Evolutionary conservation across 2,888 invertebrate genomes (phyloP), one percentile per base, ranked within the genome.

Genomic region (Tuta absoluta): DNA sequence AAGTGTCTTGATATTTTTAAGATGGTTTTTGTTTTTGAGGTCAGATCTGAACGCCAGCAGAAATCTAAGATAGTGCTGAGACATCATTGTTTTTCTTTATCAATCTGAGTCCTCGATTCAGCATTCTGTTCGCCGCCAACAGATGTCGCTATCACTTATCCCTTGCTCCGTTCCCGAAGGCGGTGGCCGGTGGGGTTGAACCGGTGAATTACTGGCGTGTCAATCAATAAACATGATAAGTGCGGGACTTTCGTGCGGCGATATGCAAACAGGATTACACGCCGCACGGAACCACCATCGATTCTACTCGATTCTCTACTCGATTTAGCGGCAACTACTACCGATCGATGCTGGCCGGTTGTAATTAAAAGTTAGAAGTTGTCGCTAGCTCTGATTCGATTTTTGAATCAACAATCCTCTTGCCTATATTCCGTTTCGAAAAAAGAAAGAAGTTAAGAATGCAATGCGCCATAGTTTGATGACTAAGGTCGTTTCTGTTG

Each of bases 151-250:
- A 1, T 8, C 66, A 68, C 73, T 68, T 69, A 48, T 71, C 63
- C 64, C 75, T 76, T 67, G 49, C 63, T 8, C 49, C 60, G 24
- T 17, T 64, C 41, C 64, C 63, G 62, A 71, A 72, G 72, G 72
- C 70, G 73, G 73, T 76, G 75, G 78, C 74, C 77, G 71, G 77
- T 77, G 79, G 81, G 80, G 57, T 80, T 77, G 80, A 79, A 85
- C 79, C 82, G 81, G 80, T 88, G 89, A 91, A 86, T 88, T 91
- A 90, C 84, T 85, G 82, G 86, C 87, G 86, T 90, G 91, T 91
- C 91, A 91, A 92, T 92, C 91, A 91, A 91, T 91, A 91, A 90
- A 89, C 90, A 88, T 89, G 89, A 91, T 91, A 91, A 90, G 90
- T 89, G 89, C 85, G 80, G 81, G 84, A 84, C 84, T 86, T 86